Conservation (phyloP, 2,113 vertebrate species). For the Barnardius zonarius region DNA sequence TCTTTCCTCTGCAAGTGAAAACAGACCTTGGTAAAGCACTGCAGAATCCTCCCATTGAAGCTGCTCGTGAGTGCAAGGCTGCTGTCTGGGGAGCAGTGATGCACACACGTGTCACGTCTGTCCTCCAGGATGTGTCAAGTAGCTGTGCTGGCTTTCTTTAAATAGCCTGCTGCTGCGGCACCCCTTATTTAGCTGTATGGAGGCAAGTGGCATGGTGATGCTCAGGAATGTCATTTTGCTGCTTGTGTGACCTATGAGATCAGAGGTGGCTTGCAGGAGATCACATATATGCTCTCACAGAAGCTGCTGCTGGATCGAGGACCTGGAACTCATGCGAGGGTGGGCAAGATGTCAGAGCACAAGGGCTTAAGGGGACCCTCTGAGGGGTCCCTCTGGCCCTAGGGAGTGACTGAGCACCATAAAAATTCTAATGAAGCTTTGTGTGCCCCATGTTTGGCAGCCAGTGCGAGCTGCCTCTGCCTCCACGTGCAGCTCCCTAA, state of each 20-base stretch:
- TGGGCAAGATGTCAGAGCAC: not conserved
- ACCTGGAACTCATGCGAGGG: not conserved
- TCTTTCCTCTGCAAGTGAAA: not conserved
- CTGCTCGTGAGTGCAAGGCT: not conserved
- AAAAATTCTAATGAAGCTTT: not conserved
- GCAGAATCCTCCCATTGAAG: not conserved
- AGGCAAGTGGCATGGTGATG: not conserved
- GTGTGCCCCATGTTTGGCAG: not conserved
- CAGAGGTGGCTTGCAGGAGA: conserved; percentile 10
- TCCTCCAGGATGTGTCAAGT: not conserved
- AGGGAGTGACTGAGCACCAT: not conserved
- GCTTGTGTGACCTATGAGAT: conserved; percentile 56
- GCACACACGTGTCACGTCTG: not conserved
- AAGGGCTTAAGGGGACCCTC: not conserved
- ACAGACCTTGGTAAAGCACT: not conserved
- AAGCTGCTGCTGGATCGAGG: not conserved
- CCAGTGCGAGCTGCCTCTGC: not conserved
- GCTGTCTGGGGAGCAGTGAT: not conserved
- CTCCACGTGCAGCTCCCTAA: not conserved
- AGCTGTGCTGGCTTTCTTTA: conserved; percentile 7
- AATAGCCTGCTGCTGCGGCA: not conserved
- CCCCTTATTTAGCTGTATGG: conserved; percentile 27
- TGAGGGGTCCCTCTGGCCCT: not conserved
- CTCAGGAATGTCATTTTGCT: conserved; percentile 47
- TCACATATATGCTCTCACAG: not conserved